Evolutionary conservation across 2,797 vertebrate genomes (phyloP), one percentile per base, ranked within the genome.

Genomic region (Anisognathus igniventris): DNA sequence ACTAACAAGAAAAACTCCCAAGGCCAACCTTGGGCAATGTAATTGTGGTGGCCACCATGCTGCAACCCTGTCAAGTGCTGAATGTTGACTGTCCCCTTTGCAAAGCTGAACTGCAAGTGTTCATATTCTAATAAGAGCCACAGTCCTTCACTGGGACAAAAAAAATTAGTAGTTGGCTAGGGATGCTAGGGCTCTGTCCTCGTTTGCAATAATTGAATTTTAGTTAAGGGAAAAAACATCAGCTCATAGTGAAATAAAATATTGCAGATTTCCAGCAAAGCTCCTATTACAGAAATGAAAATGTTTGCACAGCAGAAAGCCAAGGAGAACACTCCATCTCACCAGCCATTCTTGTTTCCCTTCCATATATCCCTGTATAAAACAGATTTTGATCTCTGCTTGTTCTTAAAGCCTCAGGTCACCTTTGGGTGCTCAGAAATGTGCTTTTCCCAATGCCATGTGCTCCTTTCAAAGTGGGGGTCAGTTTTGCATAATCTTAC

Each of bases 51-150:
- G 40, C 13, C 40, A 45, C 48, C 4, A 3, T 7, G 14, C 17
- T 50, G 42, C 47, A 50, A 50, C 17, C 17, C 47, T 23, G 28
- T 4, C 42, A 14, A 8, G n/a, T 10, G n/a, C 28, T 37, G 71
- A 72, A 24, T 39, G 25, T 6, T 54, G 45, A 8, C 37, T 8
- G 1, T 6, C 47, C 24, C 64, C 61, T 45, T 35, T 17, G 48
- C 5, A 1, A 88, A 64, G 61, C 25, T 48, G 53, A 67, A 37
- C 44, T 42, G 23, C 7, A 33, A 6, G 13, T 24, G n/a, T 37
- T n/a, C 5, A 1, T 56, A 39, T 31, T 23, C 21, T 45, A 25
- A 13, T 0, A 25, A 18, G 14, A 12, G 18, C 33, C 18, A 24
- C 10, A 67, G 35, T 22, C 22, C 28, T 70, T 57, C 60, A 14